phyloP scores from a whole-genome alignment of 92 coral and sea anemone species.

The Porites rus region DNA sequence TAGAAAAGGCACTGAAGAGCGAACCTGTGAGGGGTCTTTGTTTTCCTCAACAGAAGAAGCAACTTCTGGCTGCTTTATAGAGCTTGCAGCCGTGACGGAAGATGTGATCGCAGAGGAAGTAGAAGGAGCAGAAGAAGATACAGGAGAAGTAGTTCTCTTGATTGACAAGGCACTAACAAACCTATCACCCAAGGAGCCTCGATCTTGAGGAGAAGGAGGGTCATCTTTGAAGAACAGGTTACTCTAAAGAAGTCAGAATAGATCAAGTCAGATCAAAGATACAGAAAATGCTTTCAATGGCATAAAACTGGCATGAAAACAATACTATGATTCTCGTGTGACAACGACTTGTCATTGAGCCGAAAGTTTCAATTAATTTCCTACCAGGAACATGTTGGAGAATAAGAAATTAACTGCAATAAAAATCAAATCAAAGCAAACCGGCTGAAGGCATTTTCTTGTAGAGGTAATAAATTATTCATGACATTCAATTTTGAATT shows the following conservation, averaged over 20 bases:
- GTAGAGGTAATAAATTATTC: constrained; percentile 60
- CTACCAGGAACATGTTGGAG: constrained; percentile 62
- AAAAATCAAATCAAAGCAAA: constrained; percentile 16
- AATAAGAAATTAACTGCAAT: not conserved
- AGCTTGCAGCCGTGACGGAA: constrained; percentile 34
- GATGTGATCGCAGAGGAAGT: constrained; percentile 50
- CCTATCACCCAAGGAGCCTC: constrained; percentile 73
- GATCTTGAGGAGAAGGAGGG: constrained; percentile 62
- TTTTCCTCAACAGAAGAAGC: constrained; percentile 7
- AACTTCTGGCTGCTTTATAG: constrained; percentile 36
- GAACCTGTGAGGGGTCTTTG: constrained; percentile 35
- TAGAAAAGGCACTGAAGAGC: not conserved
- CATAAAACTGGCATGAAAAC: not conserved
- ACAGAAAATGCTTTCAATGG: not conserved
- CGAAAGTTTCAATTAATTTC: not conserved
- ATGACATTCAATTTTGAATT: constrained; percentile 42
- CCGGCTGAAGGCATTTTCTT: constrained; percentile 6
- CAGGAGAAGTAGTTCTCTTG: constrained; percentile 46
- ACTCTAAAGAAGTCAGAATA: constrained; percentile 64
- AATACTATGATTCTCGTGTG: not conserved
- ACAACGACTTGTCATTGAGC: not conserved
- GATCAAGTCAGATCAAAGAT: not conserved
- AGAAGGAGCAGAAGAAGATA: constrained; percentile 40
- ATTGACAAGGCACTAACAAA: constrained; percentile 76
- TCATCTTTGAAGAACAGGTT: constrained; percentile 93